A percentile compares a stretch with the other conserved stretches of the same genome.
These are phyloP conservation scores for Montipora foliosa DNA, from an alignment of 64 coral and sea anemone genomes.

Conservation along the genomic window DNA sequence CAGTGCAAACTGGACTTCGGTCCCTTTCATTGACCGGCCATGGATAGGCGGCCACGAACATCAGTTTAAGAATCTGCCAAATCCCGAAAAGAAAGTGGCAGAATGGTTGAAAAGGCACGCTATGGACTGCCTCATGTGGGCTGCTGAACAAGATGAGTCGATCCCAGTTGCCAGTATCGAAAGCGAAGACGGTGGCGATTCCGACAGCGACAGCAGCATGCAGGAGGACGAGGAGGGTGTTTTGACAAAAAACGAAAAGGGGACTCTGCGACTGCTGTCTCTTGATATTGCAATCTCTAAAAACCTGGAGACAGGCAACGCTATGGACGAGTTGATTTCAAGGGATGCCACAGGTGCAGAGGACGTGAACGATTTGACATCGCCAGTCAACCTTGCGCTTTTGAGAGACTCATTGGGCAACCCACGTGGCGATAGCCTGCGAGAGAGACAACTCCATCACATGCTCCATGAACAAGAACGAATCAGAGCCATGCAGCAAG, in stretches of 20 bases:
- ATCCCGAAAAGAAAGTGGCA: slow-evolving; percentile 31
- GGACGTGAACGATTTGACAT: no score
- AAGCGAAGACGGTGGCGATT: background rate
- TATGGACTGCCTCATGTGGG: slow-evolving; percentile 68
- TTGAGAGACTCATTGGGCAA: no score
- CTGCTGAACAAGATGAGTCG: background rate
- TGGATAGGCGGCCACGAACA: background rate
- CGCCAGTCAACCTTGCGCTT: no score
- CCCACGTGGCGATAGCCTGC: no score
- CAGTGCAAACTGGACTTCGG: slow-evolving; percentile 34
- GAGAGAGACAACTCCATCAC: no score
- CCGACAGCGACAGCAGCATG: background rate
- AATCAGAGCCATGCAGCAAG: no score
- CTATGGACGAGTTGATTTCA: no score
- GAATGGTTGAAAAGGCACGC: slow-evolving; percentile 62
- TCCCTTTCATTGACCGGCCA: slow-evolving; percentile 28
- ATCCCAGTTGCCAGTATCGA: background rate
- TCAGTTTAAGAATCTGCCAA: slow-evolving; percentile 28
- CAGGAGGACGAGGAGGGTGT: background rate
- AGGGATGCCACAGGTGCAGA: no score
- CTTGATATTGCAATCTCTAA: no score
- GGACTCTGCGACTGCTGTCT: no score
- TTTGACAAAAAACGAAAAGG: background rate
- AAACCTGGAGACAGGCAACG: no score
- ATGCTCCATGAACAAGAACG: no score